Evolutionary conservation across 1,140 invertebrate genomes (phyloP).

Genomic region (Cecropterus lyciades): DNA sequence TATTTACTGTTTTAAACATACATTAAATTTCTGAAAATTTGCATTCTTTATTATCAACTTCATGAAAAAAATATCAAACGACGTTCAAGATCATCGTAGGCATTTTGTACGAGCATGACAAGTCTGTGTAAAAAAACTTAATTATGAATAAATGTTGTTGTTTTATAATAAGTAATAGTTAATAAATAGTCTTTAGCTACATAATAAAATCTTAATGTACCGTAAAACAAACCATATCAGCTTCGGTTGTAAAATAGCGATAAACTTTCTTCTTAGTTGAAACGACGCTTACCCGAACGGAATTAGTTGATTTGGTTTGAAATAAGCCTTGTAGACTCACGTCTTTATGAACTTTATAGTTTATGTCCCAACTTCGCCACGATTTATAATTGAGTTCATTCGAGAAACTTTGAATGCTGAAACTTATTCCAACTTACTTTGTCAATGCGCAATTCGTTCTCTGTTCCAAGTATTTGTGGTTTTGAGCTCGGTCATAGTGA

Average conservation of each 20-base stretch:
- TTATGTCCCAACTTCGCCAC: conserved; percentile 26
- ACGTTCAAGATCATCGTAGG: no score
- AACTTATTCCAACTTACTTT: conserved; percentile 31
- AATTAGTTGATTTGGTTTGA: conserved; percentile 16
- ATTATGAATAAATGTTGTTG: no score
- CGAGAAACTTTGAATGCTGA: conserved; percentile 27
- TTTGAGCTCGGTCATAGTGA: neutral
- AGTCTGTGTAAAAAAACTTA: no score
- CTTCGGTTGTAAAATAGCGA: neutral
- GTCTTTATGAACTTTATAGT: conserved; percentile 34
- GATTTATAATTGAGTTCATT: conserved; percentile 35
- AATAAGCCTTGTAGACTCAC: conserved; percentile 25
- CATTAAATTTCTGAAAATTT: no score
- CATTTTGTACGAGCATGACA: no score
- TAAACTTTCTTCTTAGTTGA: neutral
- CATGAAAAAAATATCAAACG: no score
- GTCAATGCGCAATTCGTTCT: conserved; percentile 17
- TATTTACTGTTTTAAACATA: no score
- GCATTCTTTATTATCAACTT: no score
- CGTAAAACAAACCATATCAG: no score
- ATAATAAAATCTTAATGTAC: no score
- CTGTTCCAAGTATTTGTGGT: conserved; percentile 3
- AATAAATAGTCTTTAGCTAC: no score
- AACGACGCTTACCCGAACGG: neutral
- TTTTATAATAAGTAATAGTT: no score